Conservation (phyloP, 2,797 vertebrate species). For the Chelon auratus region DNA sequence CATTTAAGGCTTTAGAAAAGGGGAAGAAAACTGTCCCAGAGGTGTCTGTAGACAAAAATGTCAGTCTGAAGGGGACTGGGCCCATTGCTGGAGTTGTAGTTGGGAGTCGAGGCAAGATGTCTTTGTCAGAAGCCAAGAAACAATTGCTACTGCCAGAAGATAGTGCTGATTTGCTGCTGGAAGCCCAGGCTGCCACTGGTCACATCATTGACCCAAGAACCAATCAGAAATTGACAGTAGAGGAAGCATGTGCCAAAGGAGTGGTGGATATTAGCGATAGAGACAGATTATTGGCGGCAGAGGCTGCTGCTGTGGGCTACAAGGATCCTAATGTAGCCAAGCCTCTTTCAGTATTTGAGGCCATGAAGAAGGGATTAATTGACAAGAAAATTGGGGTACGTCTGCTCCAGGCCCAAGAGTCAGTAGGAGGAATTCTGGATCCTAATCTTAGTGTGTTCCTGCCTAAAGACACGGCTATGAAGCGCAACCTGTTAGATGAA, state of each 20-base stretch:
- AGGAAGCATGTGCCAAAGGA: constrained; percentile 88
- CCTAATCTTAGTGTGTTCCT: constrained; percentile 92
- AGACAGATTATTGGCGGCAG: constrained; percentile 89
- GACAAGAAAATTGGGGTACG: constrained; percentile 86
- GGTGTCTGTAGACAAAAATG: constrained; percentile 81
- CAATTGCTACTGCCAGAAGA: constrained; percentile 86
- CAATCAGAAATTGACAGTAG: constrained; percentile 89
- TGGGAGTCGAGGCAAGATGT: constrained; percentile 84
- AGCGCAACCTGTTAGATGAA: constrained; percentile 89
- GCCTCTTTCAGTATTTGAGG: constrained; percentile 88
- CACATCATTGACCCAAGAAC: constrained; percentile 89
- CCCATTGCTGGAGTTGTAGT: constrained; percentile 88
- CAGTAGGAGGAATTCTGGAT: constrained; percentile 92
- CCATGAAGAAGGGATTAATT: constrained; percentile 90
- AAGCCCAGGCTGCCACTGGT: constrained; percentile 95
- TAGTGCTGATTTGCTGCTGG: constrained; percentile 88
- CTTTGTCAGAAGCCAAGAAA: constrained; percentile 91
- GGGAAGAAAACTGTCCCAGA: constrained; percentile 89
- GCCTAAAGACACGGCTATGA: constrained; percentile 89
- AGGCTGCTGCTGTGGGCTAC: constrained; percentile 91
- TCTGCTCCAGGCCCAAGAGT: constrained; percentile 91
- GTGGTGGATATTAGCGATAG: constrained; percentile 88
- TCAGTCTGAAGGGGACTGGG: constrained; percentile 89
- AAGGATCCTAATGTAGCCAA: constrained; percentile 87
- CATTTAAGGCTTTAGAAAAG: constrained; percentile 89